Percentiles rank a stretch among this genome's conserved stretches.
phyloP scores from a whole-genome alignment of 2,113 vertebrate species.

The Grammomys surdaster region DNA sequence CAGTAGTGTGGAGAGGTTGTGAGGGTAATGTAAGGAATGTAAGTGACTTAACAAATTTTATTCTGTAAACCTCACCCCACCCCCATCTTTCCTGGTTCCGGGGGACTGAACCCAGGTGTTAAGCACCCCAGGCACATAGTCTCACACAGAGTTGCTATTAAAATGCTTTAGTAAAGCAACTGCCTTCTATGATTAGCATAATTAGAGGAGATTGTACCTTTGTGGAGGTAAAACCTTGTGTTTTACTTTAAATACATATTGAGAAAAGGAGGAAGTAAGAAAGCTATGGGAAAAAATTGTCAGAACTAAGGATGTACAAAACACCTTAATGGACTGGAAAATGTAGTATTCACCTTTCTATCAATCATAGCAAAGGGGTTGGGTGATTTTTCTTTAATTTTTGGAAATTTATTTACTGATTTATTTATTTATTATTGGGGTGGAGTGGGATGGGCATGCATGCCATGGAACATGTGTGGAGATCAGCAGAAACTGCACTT shows the following conservation, averaged over 20 bases:
- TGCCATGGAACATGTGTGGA: background rate
- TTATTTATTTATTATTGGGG: background rate
- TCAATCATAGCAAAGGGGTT: background rate
- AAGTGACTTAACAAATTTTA: background rate
- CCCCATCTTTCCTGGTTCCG: background rate
- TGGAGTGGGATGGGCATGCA: background rate
- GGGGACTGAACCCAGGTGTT: background rate
- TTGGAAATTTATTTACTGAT: background rate
- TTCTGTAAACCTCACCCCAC: background rate
- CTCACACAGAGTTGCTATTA: background rate
- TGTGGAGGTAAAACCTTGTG: background rate
- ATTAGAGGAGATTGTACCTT: constrained; percentile 9
- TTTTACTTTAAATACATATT: constrained; percentile 32
- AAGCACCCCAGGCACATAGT: background rate
- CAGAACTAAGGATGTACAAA: constrained; percentile 9
- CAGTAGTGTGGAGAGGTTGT: constrained; percentile 1
- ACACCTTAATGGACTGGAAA: constrained; percentile 13
- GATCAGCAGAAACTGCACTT: background rate
- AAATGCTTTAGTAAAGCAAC: background rate
- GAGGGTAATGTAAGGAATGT: background rate
- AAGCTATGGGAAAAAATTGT: constrained; percentile 5
- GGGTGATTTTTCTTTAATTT: background rate
- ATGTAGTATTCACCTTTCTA: constrained; percentile 25
- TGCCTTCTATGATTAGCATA: constrained; percentile 19
- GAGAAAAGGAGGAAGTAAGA: background rate